Base-by-base conservation (phyloP, 2,888 invertebrate species). In the Conchocele bisecta region DNA sequence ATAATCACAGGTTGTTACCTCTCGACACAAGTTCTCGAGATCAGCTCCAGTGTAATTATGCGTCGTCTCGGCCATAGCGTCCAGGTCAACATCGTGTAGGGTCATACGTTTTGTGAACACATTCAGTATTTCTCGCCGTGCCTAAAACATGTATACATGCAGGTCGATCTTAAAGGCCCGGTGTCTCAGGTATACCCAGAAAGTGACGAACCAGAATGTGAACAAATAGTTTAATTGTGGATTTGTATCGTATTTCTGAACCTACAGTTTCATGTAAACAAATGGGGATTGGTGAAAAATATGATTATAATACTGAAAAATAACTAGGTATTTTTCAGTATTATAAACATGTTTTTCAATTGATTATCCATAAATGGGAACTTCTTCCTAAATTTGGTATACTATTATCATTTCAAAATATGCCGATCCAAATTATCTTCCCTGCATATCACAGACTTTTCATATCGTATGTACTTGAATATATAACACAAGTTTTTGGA, bases 41-140 rank as follows among this genome's bases (percentile, higher is more conserved):
- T 94, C 94, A 17, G 94, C 94, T n/a, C 94, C 94, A 20, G 94
- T 93, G 84, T 90, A 94, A 57, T 86, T 79, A 17, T 92, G 89
- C 0, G 94, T 94, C 60, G 81, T 84, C 5, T 79, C 64, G 0
- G 93, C 93, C 39, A 94, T 81, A 20, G 82, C 54, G 3, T 83
- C 78, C 13, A 94, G 82, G 75, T 90, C 74, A 3, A 89, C 88
- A 33, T 83, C 77, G 1, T 66, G 37, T 13, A 86, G 24, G 2
- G 83, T 80, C 85, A 88, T 88, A 17, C 88, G 89, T 17, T 83
- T 79, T 2, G 92, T 90, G 24, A 92, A 88, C 2, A 93, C 88
- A 22, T 90, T 79, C 0, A 94, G 87, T 56, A 94, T 92, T 59
- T 87, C 83, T 65, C 70, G 44, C 24, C 88, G 66, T 15, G 84